These are phyloP conservation scores for Alviniconcha strummeri DNA, from an alignment of 2,888 invertebrate genomes.

Conservation along the genomic window DNA sequence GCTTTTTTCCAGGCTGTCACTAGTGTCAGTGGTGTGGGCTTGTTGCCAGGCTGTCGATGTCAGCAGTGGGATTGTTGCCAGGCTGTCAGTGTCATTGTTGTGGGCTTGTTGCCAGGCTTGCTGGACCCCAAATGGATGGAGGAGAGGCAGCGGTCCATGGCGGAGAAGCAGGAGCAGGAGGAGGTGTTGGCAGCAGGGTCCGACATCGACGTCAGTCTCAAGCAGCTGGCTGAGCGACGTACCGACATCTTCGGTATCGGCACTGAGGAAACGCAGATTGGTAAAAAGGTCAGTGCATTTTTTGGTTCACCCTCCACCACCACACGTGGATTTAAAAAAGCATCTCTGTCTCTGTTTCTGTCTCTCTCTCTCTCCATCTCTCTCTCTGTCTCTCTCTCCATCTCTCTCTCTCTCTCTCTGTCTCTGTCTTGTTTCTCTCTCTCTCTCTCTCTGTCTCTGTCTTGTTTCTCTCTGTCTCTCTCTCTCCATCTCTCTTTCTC, in stretches of 20 bases:
- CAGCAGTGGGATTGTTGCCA: too few species aligned
- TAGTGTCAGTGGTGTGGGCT: too few species aligned
- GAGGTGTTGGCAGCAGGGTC: conserved; percentile 81
- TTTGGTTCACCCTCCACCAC: neutral
- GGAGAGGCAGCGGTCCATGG: conserved; percentile 93
- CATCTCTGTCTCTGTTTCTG: neutral
- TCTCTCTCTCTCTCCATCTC: neutral
- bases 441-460: too few species aligned
- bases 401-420: neutral
- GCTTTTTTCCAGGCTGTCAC: too few species aligned
- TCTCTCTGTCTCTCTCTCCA: neutral
- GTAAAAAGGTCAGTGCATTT: conserved; percentile 86
- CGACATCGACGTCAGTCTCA: conserved; percentile 96
- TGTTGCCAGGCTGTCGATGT: too few species aligned
- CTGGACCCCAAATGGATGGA: conserved; percentile 98
- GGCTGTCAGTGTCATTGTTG: neutral
- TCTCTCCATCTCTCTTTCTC: too few species aligned
- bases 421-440: too few species aligned
- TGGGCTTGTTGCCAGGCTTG: conserved; percentile 78
- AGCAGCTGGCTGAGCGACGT: conserved; percentile 97
- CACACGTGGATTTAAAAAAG: neutral
- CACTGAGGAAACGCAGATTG: conserved; percentile 97
- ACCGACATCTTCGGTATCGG: conserved; percentile 99
- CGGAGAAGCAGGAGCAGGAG: conserved; percentile 94
- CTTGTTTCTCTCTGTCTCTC: too few species aligned